Evolutionary conservation across 2,113 vertebrate genomes (phyloP).

Genomic region (Ovibos moschatus): DNA sequence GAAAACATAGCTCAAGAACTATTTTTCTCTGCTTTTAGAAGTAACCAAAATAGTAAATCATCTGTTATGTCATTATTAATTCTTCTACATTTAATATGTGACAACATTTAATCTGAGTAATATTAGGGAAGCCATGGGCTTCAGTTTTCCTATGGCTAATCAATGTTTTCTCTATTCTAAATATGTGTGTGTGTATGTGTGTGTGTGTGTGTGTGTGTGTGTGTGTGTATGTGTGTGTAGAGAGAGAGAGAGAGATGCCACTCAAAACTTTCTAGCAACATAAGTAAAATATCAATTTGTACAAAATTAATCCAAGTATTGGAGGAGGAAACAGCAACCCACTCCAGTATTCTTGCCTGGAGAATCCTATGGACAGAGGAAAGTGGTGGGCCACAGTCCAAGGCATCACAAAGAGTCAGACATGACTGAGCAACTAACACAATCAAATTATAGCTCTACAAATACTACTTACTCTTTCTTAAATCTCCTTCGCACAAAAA

Average conservation of each 20-base stretch:
- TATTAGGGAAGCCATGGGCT: not conserved
- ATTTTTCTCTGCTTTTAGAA: not conserved
- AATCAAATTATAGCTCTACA: not conserved
- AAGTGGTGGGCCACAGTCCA: not conserved
- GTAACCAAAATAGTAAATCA: not conserved
- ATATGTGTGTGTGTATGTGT: not conserved
- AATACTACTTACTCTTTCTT: not conserved
- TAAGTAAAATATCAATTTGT: not conserved
- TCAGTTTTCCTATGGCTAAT: not conserved
- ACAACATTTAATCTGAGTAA: not conserved
- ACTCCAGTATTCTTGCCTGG: not conserved
- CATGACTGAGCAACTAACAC: not conserved
- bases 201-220: not conserved
- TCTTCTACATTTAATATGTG: not conserved
- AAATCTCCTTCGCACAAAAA: not conserved
- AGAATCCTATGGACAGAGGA: not conserved
- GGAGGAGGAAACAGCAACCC: not conserved
- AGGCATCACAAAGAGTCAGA: fast-evolving
- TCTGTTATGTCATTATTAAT: not conserved
- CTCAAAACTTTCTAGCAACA: not conserved
- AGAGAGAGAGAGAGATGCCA: not conserved
- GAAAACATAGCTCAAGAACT: not conserved
- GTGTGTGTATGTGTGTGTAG: no score
- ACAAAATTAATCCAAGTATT: not conserved
- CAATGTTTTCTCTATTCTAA: not conserved